phyloP scores from a whole-genome alignment of 1,140 invertebrate genomes.

The Sweltsa coloradensis region DNA sequence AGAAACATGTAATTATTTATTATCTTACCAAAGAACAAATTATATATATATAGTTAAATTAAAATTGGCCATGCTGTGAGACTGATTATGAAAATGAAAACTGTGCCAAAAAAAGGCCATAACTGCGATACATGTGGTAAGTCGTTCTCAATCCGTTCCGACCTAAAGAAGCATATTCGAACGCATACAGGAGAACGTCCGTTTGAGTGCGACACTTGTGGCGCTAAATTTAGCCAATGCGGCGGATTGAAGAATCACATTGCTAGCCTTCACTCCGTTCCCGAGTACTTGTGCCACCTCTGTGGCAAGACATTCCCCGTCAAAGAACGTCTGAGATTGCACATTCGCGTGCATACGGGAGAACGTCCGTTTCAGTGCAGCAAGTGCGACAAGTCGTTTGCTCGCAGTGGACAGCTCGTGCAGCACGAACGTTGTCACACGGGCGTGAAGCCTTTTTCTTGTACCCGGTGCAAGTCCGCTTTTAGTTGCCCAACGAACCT shows the following conservation, averaged over 20 bases:
- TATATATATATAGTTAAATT: too few species aligned
- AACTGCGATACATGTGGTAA: constrained; percentile 9
- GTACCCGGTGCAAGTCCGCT: constrained; percentile 59
- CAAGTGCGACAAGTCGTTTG: constrained; percentile 70
- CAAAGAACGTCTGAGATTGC: constrained; percentile 60
- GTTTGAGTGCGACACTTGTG: constrained; percentile 57
- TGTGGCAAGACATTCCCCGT: too few species aligned
- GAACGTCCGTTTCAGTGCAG: constrained; percentile 80
- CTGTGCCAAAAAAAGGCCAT: constrained; percentile 9
- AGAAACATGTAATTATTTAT: too few species aligned
- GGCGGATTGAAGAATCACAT: constrained; percentile 56
- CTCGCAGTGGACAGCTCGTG: constrained; percentile 62
- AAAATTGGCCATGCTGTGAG: too few species aligned
- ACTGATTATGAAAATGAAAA: constrained; percentile 8
- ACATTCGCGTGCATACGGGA: constrained; percentile 71
- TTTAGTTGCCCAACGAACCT: constrained; percentile 70
- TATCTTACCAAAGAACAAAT: too few species aligned
- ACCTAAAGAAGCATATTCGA: constrained; percentile 37
- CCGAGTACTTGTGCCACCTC: too few species aligned
- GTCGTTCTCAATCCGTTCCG: constrained; percentile 25
- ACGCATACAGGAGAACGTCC: constrained; percentile 42
- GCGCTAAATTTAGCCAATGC: constrained; percentile 54
- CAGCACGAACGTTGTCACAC: constrained; percentile 84
- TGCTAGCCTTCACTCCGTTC: constrained; percentile 35
- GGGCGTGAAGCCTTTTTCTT: constrained; percentile 58